Evolutionary conservation across 1,140 invertebrate species (phyloP).

Genomic region (Calosoma granatense): DNA sequence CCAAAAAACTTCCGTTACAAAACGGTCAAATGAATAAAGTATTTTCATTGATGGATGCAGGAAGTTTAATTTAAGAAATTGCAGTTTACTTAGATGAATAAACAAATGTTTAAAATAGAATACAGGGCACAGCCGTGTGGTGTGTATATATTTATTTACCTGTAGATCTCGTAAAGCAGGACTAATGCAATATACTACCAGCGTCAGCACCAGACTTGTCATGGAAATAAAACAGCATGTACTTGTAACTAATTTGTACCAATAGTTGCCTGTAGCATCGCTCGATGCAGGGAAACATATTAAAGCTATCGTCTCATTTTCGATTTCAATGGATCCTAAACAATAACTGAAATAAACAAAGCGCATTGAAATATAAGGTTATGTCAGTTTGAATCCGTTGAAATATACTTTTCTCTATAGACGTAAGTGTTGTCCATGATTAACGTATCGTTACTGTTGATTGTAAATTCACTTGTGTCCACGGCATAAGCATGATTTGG

Average conservation of each 20-base stretch:
- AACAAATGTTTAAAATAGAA: no score
- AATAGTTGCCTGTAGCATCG: conserved; percentile 2
- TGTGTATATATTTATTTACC: no score
- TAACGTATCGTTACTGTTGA: neutral
- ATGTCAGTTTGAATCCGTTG: no score
- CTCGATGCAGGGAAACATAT: conserved; percentile 40
- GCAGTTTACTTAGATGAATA: no score
- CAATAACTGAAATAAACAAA: conserved; percentile 43
- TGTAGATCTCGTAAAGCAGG: conserved; percentile 46
- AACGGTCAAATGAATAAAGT: no score
- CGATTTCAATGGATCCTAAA: conserved; percentile 26
- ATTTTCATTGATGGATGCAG: no score
- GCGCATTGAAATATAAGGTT: no score
- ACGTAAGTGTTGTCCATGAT: no score
- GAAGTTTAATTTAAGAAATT: no score
- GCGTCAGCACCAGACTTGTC: conserved; percentile 43
- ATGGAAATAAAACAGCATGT: conserved; percentile 44
- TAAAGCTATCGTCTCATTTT: conserved; percentile 32
- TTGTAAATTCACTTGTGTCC: neutral
- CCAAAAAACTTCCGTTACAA: no score
- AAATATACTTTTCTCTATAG: no score
- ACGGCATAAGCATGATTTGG: neutral
- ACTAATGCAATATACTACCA: conserved; percentile 44
- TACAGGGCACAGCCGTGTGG: no score
- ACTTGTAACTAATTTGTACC: conserved; percentile 31